Conservation (phyloP, 2,113 vertebrate genomes). For the Desmodus rotundus region DNA sequence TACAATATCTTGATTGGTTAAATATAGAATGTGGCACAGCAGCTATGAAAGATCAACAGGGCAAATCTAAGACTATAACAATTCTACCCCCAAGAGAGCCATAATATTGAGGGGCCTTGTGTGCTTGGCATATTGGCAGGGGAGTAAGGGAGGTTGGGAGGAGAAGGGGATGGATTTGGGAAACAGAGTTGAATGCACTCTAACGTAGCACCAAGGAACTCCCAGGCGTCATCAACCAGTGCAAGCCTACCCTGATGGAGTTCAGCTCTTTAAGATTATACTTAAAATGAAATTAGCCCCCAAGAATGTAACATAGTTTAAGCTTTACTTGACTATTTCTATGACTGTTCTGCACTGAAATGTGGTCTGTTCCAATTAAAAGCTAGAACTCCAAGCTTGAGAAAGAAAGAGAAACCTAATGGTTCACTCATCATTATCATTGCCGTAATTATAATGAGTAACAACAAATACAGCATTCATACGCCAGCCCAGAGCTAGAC, state of each 20-base stretch:
- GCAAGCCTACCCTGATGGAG: background rate
- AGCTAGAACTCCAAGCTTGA: background rate
- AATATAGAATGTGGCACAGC: background rate
- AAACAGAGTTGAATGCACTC: background rate
- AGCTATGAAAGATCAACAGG: background rate
- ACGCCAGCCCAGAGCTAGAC: background rate
- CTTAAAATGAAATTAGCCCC: background rate
- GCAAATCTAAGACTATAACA: background rate
- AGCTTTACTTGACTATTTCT: background rate
- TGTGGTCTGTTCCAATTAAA: background rate
- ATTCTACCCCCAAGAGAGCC: background rate
- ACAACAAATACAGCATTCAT: background rate
- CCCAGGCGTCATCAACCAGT: background rate
- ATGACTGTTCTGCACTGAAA: background rate
- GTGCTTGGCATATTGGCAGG: background rate
- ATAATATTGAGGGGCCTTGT: background rate
- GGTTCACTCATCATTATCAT: background rate
- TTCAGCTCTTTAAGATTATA: background rate
- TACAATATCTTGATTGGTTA: background rate
- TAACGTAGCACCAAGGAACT: background rate
- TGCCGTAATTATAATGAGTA: background rate
- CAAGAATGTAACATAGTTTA: background rate
- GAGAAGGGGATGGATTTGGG: background rate
- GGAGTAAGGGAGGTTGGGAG: background rate
- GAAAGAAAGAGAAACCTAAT: background rate